These are phyloP conservation scores for Urocyon cinereoargenteus DNA, from an alignment of 2,797 vertebrate genomes.

Conservation along the genomic window DNA sequence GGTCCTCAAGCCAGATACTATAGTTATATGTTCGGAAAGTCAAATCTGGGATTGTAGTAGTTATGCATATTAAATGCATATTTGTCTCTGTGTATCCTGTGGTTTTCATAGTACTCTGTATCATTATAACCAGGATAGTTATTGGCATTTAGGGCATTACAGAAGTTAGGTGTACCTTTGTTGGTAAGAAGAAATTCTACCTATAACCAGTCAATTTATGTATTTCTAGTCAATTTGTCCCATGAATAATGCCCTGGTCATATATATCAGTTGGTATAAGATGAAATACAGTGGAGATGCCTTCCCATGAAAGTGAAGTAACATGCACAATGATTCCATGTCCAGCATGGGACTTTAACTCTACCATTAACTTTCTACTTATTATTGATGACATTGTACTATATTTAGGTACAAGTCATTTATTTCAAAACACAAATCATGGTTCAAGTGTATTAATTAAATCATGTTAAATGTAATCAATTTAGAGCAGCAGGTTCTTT, in stretches of 20 bases:
- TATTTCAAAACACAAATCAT: background rate
- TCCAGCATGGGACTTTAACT: background rate
- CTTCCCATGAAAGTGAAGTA: background rate
- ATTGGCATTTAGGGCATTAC: background rate
- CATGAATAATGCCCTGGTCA: background rate
- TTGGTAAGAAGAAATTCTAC: background rate
- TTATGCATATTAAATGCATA: background rate
- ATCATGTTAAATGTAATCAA: background rate
- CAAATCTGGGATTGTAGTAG: background rate
- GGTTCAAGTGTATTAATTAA: background rate
- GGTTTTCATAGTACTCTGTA: background rate
- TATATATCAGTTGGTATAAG: background rate
- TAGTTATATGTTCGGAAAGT: background rate
- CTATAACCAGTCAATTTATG: background rate
- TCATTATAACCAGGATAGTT: background rate
- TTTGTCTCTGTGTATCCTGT: background rate
- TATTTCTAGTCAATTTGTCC: background rate
- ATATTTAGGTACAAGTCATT: background rate
- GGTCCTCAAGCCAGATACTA: background rate
- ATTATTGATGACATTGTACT: background rate
- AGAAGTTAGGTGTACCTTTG: background rate
- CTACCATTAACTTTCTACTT: background rate
- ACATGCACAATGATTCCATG: background rate
- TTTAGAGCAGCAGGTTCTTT: background rate
- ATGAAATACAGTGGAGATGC: background rate